Evolutionary conservation across 2,888 invertebrate genomes (phyloP).

Genomic region (Gonocerus acuteangulatus): DNA sequence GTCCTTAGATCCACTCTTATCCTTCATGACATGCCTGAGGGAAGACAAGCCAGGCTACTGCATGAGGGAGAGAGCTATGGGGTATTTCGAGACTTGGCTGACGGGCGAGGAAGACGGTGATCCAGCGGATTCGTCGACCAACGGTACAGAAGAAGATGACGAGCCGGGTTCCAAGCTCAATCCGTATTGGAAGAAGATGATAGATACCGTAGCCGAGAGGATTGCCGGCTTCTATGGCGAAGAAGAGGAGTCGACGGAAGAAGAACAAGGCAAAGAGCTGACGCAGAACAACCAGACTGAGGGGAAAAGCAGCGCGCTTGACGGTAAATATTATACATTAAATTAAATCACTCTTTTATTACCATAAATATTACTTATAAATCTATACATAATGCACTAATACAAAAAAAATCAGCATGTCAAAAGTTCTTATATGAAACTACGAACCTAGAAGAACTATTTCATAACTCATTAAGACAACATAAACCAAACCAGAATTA

Average conservation of each 20-base stretch:
- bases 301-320: constrained; percentile 11
- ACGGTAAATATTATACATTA: constrained; percentile 33
- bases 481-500: too few species aligned
- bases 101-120: constrained; percentile 30
- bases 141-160: constrained; percentile 16
- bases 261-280: neutral
- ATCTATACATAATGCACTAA: too few species aligned
- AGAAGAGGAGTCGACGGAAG: constrained; percentile 30
- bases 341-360: neutral
- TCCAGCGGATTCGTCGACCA: constrained; percentile 10
- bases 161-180: constrained; percentile 30
- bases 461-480: too few species aligned
- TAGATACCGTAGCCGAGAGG: constrained; percentile 34
- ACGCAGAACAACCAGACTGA: neutral
- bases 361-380: too few species aligned
- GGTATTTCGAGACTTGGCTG: constrained; percentile 32
- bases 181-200: constrained; percentile 33
- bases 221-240: constrained; percentile 30
- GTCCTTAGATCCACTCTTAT: constrained; percentile 30
- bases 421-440: too few species aligned
- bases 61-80: constrained; percentile 29
- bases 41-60: constrained; percentile 31
- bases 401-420: too few species aligned
- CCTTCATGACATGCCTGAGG: constrained; percentile 28
- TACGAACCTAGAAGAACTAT: too few species aligned